Evolutionary conservation across 2,888 invertebrate species (phyloP).

Genomic region (Pandemis cinnamomeana): DNA sequence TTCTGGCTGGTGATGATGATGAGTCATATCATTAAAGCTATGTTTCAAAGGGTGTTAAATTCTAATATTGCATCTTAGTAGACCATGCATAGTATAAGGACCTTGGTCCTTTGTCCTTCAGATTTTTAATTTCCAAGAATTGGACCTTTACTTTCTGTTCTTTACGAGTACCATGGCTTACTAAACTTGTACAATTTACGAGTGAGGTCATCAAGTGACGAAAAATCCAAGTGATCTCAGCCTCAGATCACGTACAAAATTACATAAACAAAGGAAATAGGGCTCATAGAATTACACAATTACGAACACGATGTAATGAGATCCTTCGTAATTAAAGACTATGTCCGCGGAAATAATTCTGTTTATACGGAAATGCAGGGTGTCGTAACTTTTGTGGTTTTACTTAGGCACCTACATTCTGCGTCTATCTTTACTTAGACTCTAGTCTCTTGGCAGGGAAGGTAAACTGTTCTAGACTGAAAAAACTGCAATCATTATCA

Average conservation of each 20-base stretch:
- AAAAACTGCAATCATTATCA: no score
- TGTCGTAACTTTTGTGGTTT: conserved; percentile 38
- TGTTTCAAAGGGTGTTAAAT: no score
- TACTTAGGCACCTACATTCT: background rate
- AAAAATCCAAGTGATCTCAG: conserved; percentile 1
- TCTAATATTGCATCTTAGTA: no score
- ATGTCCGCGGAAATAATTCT: conserved; percentile 33
- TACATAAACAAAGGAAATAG: conserved; percentile 30
- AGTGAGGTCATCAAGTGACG: conserved; percentile 2
- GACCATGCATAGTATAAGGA: no score
- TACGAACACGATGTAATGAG: conserved; percentile 36
- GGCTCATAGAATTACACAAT: conserved; percentile 34
- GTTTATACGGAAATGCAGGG: conserved; percentile 34
- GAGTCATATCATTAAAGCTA: no score
- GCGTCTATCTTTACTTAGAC: background rate
- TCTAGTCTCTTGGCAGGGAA: background rate
- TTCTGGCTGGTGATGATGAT: no score
- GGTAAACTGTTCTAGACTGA: conserved; percentile 13
- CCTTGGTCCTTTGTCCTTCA: no score
- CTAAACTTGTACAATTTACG: background rate
- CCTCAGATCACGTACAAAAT: conserved; percentile 13
- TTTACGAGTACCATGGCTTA: background rate
- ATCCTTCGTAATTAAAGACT: conserved; percentile 37
- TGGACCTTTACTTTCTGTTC: background rate
- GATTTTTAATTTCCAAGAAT: background rate